phyloP scores from a whole-genome alignment of 2,113 vertebrate species.

The Orthochromis indermauri region DNA sequence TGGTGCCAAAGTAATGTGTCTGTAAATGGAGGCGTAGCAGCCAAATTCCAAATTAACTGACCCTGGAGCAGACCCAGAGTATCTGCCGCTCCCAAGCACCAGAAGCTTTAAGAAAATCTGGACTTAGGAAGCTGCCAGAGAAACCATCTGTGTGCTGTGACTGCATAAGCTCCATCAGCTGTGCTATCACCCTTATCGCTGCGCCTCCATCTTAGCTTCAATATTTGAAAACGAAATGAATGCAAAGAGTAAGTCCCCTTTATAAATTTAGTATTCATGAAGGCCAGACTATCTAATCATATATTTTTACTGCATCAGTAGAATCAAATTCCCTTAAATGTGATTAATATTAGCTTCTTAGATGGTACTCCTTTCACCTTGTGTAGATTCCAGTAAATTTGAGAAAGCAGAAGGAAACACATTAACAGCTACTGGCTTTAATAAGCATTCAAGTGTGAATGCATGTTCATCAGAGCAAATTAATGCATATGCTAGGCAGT shows the following conservation, averaged over 20 bases:
- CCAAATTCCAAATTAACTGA: conserved; percentile 57
- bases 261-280: background rate
- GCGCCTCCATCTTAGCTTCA: conserved; percentile 17
- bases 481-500: background rate
- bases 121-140: conserved; percentile 41
- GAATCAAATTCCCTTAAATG: background rate
- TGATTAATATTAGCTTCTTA: background rate
- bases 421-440: background rate
- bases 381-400: background rate
- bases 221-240: conserved; percentile 14
- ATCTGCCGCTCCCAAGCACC: conserved; percentile 36
- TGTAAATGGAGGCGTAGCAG: conserved; percentile 24
- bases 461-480: background rate
- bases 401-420: background rate
- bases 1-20: conserved; percentile 35
- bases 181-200: conserved; percentile 41
- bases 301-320: background rate
- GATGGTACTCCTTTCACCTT: background rate
- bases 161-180: conserved; percentile 45
- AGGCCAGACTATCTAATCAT: background rate
- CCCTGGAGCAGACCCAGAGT: conserved; percentile 30
- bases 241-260: background rate
- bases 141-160: conserved; percentile 53
- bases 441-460: background rate
- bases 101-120: conserved; percentile 49